Conservation (phyloP, 2,888 invertebrate species). For the Callyntrura sp. region DNA sequence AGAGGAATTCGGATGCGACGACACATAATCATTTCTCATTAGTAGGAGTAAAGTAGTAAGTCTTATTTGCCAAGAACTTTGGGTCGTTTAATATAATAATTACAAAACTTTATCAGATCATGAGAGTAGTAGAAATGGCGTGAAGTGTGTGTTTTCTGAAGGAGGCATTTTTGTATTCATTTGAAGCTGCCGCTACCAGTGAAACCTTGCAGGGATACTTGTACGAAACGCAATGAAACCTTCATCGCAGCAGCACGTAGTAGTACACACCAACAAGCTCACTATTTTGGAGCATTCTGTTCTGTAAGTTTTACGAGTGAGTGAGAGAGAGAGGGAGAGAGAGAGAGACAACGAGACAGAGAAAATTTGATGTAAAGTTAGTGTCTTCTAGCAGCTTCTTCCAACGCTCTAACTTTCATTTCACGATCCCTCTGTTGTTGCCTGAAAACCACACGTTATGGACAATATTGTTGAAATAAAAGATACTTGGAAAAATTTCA, state of each 20-base stretch:
- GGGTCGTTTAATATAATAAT: neutral
- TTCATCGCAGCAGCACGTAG: slow-evolving; percentile 31
- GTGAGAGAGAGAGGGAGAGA: slow-evolving; percentile 23
- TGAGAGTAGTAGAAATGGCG: slow-evolving; percentile 30
- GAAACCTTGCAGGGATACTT: slow-evolving; percentile 59
- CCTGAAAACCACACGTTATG: slow-evolving; percentile 86
- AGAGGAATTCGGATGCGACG: neutral
- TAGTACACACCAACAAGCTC: slow-evolving; percentile 45
- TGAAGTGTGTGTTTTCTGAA: slow-evolving; percentile 32
- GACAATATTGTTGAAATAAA: slow-evolving; percentile 75
- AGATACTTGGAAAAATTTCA: slow-evolving; percentile 7
- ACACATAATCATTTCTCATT: neutral
- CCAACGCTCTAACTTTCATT: slow-evolving; percentile 93
- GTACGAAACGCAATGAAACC: slow-evolving; percentile 45
- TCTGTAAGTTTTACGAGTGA: slow-evolving; percentile 39
- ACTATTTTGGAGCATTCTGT: slow-evolving; percentile 15
- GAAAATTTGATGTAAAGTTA: slow-evolving; percentile 69
- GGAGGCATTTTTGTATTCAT: slow-evolving; percentile 30
- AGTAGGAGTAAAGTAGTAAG: too few species aligned
- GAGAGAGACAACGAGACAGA: slow-evolving; percentile 51
- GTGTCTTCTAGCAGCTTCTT: slow-evolving; percentile 93
- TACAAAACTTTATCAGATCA: slow-evolving; percentile 52
- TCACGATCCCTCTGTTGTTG: slow-evolving; percentile 93
- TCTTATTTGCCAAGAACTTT: slow-evolving; percentile 21
- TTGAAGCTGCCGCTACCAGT: slow-evolving; percentile 55